phyloP scores from a whole-genome alignment of 2,888 invertebrate genomes.

The Habrosyne pyritoides region DNA sequence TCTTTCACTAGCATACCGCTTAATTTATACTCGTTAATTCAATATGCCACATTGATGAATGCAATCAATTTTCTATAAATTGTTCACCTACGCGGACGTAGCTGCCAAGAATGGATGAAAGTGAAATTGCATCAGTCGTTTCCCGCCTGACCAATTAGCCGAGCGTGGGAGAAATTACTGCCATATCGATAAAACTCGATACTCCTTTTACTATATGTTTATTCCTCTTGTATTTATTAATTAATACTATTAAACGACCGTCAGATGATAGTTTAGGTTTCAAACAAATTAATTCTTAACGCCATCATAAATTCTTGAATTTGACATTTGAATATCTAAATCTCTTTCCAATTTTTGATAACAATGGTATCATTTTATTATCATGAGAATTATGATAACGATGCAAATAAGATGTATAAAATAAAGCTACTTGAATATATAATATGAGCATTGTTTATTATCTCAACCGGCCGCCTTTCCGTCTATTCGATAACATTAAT shows the following conservation, averaged over 20 bases:
- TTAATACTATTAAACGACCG: too few species aligned
- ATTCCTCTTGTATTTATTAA: constrained; percentile 11
- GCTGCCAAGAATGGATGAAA: constrained; percentile 68
- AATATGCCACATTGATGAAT: constrained; percentile 25
- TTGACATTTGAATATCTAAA: background rate
- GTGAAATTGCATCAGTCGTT: constrained; percentile 63
- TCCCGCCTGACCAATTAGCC: constrained; percentile 52
- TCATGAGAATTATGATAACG: background rate
- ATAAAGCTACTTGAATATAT: background rate
- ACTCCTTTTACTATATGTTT: constrained; percentile 18
- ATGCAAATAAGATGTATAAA: background rate
- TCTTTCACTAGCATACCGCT: constrained; percentile 35
- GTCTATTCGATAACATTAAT: constrained; percentile 1
- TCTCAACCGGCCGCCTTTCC: constrained; percentile 16
- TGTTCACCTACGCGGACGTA: constrained; percentile 45
- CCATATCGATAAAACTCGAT: constrained; percentile 31
- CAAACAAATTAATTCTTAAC: too few species aligned
- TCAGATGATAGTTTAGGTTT: too few species aligned
- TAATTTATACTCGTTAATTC: constrained; percentile 19
- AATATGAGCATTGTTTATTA: constrained; percentile 7
- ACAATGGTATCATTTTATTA: background rate
- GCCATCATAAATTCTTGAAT: background rate
- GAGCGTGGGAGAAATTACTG: constrained; percentile 54
- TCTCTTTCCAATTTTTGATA: background rate
- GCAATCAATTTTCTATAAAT: constrained; percentile 44